Evolutionary conservation across 2,113 vertebrate genomes (phyloP).

Genomic region (Ciconia stormi): DNA sequence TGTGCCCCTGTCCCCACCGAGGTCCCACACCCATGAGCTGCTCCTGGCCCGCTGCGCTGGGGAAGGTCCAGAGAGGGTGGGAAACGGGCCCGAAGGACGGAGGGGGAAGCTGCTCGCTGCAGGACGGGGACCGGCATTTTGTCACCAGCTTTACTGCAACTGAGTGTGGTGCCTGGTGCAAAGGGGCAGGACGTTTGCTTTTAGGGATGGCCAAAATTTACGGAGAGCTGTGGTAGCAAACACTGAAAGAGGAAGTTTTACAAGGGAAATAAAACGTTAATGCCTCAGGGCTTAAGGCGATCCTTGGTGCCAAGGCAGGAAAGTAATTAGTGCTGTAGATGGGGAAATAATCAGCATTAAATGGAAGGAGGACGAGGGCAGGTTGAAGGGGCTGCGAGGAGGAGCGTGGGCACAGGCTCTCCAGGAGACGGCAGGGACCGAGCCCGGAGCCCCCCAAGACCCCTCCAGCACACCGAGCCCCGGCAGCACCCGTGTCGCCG

Average conservation of each 20-base stretch:
- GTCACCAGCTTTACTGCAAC: not conserved
- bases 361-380: not conserved
- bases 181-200: not conserved
- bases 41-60: not conserved
- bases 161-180: fast-evolving
- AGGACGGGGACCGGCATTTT: not conserved
- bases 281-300: not conserved
- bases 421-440: not conserved
- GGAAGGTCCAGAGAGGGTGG: not conserved
- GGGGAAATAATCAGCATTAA: not conserved
- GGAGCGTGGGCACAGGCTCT: not conserved
- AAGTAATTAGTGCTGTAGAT: not conserved
- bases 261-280: constrained; percentile 9
- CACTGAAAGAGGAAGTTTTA: constrained; percentile 22
- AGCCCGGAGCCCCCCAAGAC: not conserved
- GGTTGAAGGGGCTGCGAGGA: fast-evolving
- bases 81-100: not conserved
- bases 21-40: not conserved
- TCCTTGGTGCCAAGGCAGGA: not conserved
- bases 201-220: not conserved
- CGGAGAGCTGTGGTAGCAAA: not conserved
- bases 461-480: not conserved
- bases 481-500: fast-evolving
- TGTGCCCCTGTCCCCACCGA: not conserved
- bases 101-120: not conserved